Percentiles rank a stretch among this genome's conserved stretches.
These are phyloP conservation scores for Palythoa grandiflora DNA, from an alignment of 92 coral and sea anemone species.

Conservation along the genomic window DNA sequence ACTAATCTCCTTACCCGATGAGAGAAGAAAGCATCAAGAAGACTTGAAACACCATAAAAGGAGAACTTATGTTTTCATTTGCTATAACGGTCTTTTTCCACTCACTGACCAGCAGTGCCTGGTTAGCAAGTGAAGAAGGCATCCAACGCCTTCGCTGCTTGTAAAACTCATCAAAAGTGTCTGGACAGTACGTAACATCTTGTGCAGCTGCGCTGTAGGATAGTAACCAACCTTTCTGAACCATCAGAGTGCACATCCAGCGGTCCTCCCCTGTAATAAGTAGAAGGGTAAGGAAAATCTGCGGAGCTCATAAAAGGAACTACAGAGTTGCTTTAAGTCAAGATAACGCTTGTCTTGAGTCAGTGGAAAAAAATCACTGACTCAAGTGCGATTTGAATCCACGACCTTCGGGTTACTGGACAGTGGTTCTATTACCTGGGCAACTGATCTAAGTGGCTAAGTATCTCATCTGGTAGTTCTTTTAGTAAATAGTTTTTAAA, in stretches of 20 bases:
- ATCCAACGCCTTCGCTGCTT: conserved; percentile 72
- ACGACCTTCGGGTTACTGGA: too few species aligned
- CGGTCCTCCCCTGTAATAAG: conserved; percentile 65
- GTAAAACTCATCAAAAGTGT: conserved; percentile 74
- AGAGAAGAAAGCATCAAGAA: conserved; percentile 64
- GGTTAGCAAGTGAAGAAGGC: conserved; percentile 73
- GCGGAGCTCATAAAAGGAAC: background rate
- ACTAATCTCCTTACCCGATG: conserved; percentile 51
- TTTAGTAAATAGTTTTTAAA: too few species aligned
- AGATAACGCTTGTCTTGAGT: too few species aligned
- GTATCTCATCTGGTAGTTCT: too few species aligned
- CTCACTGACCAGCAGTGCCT: conserved; percentile 58
- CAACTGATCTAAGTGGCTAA: too few species aligned
- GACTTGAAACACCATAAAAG: conserved; percentile 61
- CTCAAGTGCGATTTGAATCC: too few species aligned
- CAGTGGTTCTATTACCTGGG: too few species aligned
- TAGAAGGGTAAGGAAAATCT: background rate
- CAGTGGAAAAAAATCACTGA: too few species aligned
- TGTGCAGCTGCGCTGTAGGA: conserved; percentile 75
- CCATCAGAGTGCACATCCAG: conserved; percentile 76
- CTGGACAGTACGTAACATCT: conserved; percentile 75
- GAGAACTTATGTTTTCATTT: conserved; percentile 60
- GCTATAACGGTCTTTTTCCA: conserved; percentile 48
- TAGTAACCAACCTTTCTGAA: conserved; percentile 69
- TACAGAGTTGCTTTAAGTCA: too few species aligned